These are phyloP conservation scores for Sturmia bella DNA, from an alignment of 2,888 invertebrate species.

Conservation along the genomic window DNA sequence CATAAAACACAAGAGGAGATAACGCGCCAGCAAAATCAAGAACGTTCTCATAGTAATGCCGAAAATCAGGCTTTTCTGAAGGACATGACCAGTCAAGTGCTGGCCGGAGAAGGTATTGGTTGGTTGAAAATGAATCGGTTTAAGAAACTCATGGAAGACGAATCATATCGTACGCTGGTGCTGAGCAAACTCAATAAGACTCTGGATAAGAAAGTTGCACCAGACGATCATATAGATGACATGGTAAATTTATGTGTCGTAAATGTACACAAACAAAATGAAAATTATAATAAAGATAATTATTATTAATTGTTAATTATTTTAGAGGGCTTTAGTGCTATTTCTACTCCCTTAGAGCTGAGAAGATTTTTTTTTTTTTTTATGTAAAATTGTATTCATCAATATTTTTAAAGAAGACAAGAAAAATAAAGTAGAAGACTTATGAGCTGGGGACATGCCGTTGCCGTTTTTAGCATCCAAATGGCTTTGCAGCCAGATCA, in stretches of 20 bases:
- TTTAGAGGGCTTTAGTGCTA: no score
- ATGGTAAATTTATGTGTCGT: slow-evolving; percentile 88
- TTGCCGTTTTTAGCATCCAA: no score
- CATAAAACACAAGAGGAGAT: slow-evolving; percentile 86
- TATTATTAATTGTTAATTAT: no score
- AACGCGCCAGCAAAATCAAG: slow-evolving; percentile 86
- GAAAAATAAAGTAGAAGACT: no score
- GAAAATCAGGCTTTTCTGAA: slow-evolving; percentile 97
- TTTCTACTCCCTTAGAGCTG: no score
- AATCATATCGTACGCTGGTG: slow-evolving; percentile 97
- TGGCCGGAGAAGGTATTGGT: slow-evolving; percentile 86
- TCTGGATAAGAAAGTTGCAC: slow-evolving; percentile 94
- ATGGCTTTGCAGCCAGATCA: no score
- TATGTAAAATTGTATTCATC: no score
- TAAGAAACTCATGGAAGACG: slow-evolving; percentile 99
- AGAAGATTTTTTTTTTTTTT: no score
- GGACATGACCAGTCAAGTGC: slow-evolving; percentile 86
- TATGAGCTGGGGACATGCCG: no score
- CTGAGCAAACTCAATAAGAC: slow-evolving; percentile 97
- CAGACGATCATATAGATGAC: slow-evolving; percentile 98
- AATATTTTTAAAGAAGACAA: no score
- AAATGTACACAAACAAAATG: no score
- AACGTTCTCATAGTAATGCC: slow-evolving; percentile 88
- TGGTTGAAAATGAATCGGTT: slow-evolving; percentile 97
- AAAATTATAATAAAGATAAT: no score